These are phyloP conservation scores for Mormyrus iriodes DNA, from an alignment of 2,113 vertebrate genomes.

Conservation along the genomic window DNA sequence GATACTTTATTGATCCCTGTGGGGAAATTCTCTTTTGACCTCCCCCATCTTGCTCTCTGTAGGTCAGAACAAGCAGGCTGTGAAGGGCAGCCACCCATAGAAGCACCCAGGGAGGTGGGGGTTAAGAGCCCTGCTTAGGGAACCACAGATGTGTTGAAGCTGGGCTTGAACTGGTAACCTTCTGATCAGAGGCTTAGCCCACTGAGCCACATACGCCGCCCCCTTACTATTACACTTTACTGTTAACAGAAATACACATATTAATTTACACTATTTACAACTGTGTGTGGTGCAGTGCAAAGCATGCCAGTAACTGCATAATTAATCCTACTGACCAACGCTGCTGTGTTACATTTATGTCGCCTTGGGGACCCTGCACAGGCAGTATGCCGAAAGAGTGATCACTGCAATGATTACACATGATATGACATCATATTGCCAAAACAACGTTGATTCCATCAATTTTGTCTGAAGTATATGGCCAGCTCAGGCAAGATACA, in stretches of 20 bases:
- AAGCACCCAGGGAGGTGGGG: too few species aligned
- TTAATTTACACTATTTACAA: background rate
- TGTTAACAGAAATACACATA: background rate
- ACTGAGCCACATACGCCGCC: too few species aligned
- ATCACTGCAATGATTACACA: background rate
- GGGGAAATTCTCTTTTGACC: too few species aligned
- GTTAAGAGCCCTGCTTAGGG: too few species aligned
- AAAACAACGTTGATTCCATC: background rate
- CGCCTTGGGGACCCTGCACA: background rate
- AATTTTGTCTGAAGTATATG: background rate
- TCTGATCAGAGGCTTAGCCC: too few species aligned
- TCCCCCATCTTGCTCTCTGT: too few species aligned
- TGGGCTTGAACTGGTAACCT: background rate
- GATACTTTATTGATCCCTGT: background rate
- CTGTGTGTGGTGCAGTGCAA: background rate
- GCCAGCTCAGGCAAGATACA: background rate
- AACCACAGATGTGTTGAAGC: background rate
- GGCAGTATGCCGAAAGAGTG: background rate
- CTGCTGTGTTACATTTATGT: background rate
- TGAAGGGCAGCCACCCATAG: too few species aligned
- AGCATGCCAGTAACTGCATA: background rate
- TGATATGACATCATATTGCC: too few species aligned
- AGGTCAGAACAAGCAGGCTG: too few species aligned
- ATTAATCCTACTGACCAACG: background rate
- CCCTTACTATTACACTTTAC: too few species aligned